Base-by-base conservation (phyloP, 2,797 vertebrate genomes). In the Salarias fasciatus region DNA sequence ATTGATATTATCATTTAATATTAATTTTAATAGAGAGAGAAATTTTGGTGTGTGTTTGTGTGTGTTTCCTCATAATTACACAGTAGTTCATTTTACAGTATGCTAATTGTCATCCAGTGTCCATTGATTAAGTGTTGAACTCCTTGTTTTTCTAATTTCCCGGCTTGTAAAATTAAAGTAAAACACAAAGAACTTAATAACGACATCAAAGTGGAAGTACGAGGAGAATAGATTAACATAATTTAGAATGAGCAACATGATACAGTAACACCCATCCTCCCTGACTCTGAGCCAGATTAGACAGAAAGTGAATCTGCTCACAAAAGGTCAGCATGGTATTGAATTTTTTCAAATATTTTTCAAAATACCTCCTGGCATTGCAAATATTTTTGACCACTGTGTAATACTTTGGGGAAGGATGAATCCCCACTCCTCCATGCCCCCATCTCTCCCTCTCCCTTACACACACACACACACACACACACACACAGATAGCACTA, bases 351-450 rank as follows among this genome's bases (percentile, higher is more conserved):
- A 94, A 94, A 95, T 94, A 93, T 96, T 95, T 90, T 95, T 96
- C 93, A 95, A 94, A 97, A 96, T 96, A 98, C 96, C 97, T 96
- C 94, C 95, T 98, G 96, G 97, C 97, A 94, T 94, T 95, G 94
- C 95, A 97, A 98, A 96, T 95, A 96, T 98, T 97, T 94, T 96
- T 96, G 96, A 97, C 95, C 96, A 96, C 93, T 93, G 94, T 91
- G 94, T 94, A 93, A 94, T 95, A 95, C 96, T 94, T 86, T 95
- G 94, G 97, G 97, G 95, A 98, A 94, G 95, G 93, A 95, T 94
- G 93, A 95, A 95, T 94, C 96, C 95, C 94, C 93, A 91, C 80
- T 79, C 75, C 66, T 71, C 63, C 75, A 43, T 80, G 64, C 86
- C 81, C 81, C 82, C 72, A 69, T 82, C 74, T 47, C 70, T 74